Conservation (phyloP, 1,140 invertebrate genomes). For the Aradophagus sp. region DNA sequence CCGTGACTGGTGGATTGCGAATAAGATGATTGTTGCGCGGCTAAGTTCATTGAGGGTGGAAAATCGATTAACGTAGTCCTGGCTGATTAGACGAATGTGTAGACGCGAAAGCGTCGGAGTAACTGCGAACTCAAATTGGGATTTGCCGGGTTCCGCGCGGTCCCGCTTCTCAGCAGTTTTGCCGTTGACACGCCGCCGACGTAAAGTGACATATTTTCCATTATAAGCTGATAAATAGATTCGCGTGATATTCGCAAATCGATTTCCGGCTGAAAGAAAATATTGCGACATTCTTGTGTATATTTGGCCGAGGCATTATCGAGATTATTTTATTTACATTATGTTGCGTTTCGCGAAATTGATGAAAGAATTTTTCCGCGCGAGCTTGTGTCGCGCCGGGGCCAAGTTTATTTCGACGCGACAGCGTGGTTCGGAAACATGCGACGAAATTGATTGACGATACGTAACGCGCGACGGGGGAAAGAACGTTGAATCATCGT, state of each 20-base stretch:
- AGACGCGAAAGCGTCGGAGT: slow-evolving; percentile 28
- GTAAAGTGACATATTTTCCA: slow-evolving; percentile 38
- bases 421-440: no score
- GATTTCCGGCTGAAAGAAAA: slow-evolving; percentile 17
- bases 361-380: background rate
- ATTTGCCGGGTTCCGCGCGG: slow-evolving; percentile 31
- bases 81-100: slow-evolving; percentile 49
- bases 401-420: no score
- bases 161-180: slow-evolving; percentile 18
- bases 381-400: no score
- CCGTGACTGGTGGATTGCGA: slow-evolving; percentile 9
- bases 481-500: no score
- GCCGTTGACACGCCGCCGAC: slow-evolving; percentile 27
- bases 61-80: slow-evolving; percentile 40
- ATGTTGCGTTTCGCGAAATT: slow-evolving; percentile 3
- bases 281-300: slow-evolving; percentile 9
- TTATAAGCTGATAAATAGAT: slow-evolving; percentile 26
- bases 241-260: slow-evolving; percentile 21
- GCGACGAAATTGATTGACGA: no score
- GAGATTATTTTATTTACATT: slow-evolving; percentile 17
- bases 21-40: slow-evolving; percentile 44
- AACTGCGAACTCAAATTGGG: slow-evolving; percentile 29
- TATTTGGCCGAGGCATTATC: background rate
- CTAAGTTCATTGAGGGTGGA: slow-evolving; percentile 29
- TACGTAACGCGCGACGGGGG: no score